Conservation (phyloP, 2,113 vertebrate species). For the Psilopsiagon aurifrons region DNA sequence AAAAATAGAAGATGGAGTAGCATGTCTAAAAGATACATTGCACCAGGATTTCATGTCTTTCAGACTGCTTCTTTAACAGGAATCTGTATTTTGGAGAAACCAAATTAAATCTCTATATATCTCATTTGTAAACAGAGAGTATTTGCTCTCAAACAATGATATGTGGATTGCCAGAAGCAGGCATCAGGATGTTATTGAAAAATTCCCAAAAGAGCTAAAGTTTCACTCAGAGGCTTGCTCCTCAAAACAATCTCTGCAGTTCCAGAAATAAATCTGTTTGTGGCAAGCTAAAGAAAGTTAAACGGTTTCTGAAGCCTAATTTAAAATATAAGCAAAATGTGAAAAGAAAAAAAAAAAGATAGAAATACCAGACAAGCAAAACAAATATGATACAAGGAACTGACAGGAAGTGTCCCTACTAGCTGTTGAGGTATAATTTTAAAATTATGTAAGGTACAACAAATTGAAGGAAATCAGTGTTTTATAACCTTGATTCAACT, state of each 20-base stretch:
- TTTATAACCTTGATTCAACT: neutral
- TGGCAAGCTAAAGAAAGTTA: neutral
- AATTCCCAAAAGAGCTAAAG: slow-evolving; percentile 32
- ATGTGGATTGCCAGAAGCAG: slow-evolving; percentile 48
- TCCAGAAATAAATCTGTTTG: neutral
- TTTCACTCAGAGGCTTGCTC: neutral
- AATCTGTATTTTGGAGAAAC: neutral
- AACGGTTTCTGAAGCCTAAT: neutral
- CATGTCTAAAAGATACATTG: neutral
- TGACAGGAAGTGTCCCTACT: neutral
- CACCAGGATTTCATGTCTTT: neutral
- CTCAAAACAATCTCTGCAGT: neutral
- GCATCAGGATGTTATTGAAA: slow-evolving; percentile 33
- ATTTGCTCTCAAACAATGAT: slow-evolving; percentile 50
- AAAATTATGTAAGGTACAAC: neutral
- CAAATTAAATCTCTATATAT: slow-evolving; percentile 17
- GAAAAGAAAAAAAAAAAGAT: neutral
- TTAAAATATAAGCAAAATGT: neutral
- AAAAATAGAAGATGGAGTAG: neutral
- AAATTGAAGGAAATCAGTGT: neutral
- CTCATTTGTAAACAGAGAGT: slow-evolving; percentile 56
- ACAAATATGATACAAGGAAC: neutral
- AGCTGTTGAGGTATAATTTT: neutral
- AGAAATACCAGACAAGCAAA: neutral
- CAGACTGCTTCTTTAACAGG: neutral